Percentiles rank a stretch among this genome's conserved stretches.
Conservation (phyloP, 2,113 vertebrate genomes). For the Haemorhous mexicanus region DNA sequence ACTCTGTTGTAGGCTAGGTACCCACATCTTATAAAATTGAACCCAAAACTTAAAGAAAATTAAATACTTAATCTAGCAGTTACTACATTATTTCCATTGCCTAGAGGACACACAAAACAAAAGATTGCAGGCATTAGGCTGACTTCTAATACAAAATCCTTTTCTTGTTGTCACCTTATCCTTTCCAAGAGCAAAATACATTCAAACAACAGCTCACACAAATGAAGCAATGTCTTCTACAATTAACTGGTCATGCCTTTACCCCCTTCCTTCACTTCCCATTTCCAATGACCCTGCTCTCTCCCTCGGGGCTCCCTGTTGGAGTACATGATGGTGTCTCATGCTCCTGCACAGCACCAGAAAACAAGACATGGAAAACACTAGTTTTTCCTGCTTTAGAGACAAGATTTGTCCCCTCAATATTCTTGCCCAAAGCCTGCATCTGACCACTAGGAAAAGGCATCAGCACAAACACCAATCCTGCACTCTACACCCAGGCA, state of each 20-base stretch:
- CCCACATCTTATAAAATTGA: background rate
- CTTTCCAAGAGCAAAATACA: background rate
- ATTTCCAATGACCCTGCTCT: background rate
- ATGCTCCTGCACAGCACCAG: background rate
- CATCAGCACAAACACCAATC: background rate
- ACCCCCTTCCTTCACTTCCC: background rate
- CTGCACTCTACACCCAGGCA: background rate
- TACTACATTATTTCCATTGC: background rate
- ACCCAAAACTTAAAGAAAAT: background rate
- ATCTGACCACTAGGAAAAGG: background rate
- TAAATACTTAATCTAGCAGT: background rate
- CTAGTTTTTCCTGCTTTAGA: background rate
- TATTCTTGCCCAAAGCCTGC: background rate
- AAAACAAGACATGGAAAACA: background rate
- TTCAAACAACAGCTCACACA: background rate
- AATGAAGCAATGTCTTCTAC: accelerated
- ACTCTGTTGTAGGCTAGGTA: background rate
- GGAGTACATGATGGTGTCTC: accelerated
- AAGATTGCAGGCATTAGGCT: background rate
- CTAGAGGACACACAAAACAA: background rate
- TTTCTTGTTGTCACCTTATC: background rate
- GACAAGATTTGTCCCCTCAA: background rate
- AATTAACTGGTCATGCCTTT: background rate
- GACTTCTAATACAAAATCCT: background rate
- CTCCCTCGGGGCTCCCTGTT: background rate